Evolutionary conservation across 1,140 invertebrate genomes (phyloP).

Genomic region (Bradynema listronoti): DNA sequence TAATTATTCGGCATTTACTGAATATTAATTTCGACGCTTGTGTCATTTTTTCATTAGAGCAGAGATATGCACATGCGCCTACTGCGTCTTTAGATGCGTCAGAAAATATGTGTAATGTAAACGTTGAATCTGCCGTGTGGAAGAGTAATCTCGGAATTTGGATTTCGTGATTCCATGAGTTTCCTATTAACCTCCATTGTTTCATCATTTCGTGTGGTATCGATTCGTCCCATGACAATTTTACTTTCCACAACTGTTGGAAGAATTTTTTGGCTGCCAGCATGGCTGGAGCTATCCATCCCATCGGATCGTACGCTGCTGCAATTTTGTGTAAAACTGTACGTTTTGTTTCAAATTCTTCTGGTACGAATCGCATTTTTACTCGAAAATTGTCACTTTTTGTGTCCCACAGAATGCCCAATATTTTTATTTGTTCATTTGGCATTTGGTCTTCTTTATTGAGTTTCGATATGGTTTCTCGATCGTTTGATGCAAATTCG

Average conservation of each 20-base stretch:
- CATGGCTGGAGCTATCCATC: constrained; percentile 17
- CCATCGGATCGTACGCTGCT: constrained; percentile 20
- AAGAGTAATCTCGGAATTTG: too few relatives aligned
- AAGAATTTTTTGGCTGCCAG: constrained; percentile 21
- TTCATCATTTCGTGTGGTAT: too few relatives aligned
- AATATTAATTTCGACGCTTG: too few relatives aligned
- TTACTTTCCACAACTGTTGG: constrained; percentile 29
- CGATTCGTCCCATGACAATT: constrained; percentile 17
- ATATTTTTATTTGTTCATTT: constrained; percentile 15
- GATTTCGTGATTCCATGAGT: too few relatives aligned
- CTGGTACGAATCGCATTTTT: neutral
- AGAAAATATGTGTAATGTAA: too few relatives aligned
- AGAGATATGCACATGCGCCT: too few relatives aligned
- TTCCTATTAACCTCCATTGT: too few relatives aligned
- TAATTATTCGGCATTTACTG: too few relatives aligned
- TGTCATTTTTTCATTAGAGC: too few relatives aligned
- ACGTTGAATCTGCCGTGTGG: too few relatives aligned
- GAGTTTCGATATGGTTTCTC: neutral
- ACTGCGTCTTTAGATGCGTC: too few relatives aligned
- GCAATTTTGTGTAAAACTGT: constrained; percentile 17
- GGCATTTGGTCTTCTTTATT: neutral
- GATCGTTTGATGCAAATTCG: constrained; percentile 24
- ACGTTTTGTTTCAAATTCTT: too few relatives aligned
- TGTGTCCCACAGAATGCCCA: constrained; percentile 29
- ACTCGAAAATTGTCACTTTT: neutral